Evolutionary conservation across 1,140 invertebrate species (phyloP), one percentile per base, ranked within the genome.

Genomic region (Drosophila murphyi): DNA sequence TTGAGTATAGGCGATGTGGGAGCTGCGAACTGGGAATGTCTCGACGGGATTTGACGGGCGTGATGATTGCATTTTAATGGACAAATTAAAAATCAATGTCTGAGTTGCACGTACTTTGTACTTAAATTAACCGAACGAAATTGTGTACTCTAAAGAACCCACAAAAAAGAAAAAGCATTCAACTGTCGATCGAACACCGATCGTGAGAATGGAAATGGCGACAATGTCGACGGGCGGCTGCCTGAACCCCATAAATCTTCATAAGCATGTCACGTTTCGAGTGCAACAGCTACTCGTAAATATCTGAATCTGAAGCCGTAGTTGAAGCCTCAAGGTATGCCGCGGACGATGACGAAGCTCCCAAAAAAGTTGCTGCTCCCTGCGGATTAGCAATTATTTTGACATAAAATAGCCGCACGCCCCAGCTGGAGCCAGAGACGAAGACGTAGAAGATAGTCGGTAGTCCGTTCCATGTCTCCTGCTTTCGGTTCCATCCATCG

Each of bases 261-360:
- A 89, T 90, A 89, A 89, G 86, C 85, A 90, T 89, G 85, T 89
- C 85, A 89, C 85, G 85, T 89, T 89, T 90, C 86, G 78, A 89
- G 86, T 89, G 86, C 85, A 89, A 89, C 85, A 89, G 85, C 85
- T 85, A 88, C 85, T 88, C 85, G 85, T 88, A 88, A 88, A 88
- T 88, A 89, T 88, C 80, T 73, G 69, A 78, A 62, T 43, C 29
- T 52, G 50, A 72, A 45, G 51, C 70, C 41, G 64, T 68, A 61
- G 67, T 54, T 64, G 29, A 20, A 12, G 39, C 37, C 54, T 4
- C 39, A 31, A 8, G 35, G 45, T 31, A 29, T n/a, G 45, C 20
- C 57, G 12, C n/a, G 20, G 34, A 20, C 50, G 59, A 71, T 76
- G 73, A 65, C 73, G 73, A 64, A 60, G 73, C 68, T 70, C 35